Conservation (phyloP, 2,888 invertebrate genomes). For the Branchipolynoe longqiensis region DNA sequence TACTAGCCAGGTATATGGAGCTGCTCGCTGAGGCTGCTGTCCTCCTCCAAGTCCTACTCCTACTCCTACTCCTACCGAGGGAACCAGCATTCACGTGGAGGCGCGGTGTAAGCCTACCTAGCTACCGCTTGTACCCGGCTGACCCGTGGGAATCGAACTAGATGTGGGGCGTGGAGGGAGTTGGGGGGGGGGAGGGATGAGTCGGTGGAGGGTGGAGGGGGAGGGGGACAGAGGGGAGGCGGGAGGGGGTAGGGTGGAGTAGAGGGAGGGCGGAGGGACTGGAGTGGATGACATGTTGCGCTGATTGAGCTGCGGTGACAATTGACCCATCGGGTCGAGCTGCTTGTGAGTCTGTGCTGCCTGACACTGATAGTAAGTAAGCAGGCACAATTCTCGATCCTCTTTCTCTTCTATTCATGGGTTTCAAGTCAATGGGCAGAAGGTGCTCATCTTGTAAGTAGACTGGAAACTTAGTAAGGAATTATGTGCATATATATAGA, state of each 20-base stretch:
- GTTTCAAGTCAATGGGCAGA: no score
- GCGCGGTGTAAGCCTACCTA: not conserved
- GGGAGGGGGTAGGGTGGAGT: not conserved
- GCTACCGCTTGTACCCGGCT: slow-evolving; percentile 14
- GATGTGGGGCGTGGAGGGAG: not conserved
- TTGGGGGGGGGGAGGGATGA: slow-evolving; percentile 20
- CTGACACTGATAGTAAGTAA: not conserved
- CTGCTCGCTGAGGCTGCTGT: no score
- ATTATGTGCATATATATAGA: no score
- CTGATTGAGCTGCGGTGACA: not conserved
- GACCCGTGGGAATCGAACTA: slow-evolving; percentile 40
- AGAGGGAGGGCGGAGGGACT: not conserved
- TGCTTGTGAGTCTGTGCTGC: not conserved
- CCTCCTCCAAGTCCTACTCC: no score
- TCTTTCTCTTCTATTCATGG: no score
- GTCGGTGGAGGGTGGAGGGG: not conserved
- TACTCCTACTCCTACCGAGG: no score
- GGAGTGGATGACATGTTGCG: no score
- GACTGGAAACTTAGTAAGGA: no score
- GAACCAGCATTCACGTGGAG: not conserved
- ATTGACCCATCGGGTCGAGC: not conserved
- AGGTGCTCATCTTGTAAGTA: no score
- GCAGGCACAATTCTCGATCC: no score
- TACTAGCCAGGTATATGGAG: no score
- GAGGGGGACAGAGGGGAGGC: not conserved